phyloP scores from a whole-genome alignment of 2,113 vertebrate genomes.

The Lota lota region DNA sequence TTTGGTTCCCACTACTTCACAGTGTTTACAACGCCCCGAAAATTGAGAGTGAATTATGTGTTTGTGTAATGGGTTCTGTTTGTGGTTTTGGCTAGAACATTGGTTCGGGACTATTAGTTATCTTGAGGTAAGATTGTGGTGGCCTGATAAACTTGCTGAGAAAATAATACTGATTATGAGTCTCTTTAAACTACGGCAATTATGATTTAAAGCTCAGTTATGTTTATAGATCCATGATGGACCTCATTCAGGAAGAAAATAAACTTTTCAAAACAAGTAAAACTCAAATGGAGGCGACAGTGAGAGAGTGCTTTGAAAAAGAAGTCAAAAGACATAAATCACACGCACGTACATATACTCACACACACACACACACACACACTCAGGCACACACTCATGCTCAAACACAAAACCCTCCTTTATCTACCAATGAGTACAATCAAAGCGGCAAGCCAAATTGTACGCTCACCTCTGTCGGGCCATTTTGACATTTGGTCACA shows the following conservation, averaged over 20 bases:
- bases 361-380: neutral
- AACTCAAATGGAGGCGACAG: neutral
- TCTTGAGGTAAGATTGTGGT: slow-evolving; percentile 83
- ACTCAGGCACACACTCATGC: neutral
- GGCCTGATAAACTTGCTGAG: slow-evolving; percentile 71
- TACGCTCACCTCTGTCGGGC: neutral
- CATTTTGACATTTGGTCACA: neutral
- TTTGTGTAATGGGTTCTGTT: slow-evolving; percentile 90
- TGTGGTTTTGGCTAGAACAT: slow-evolving; percentile 82
- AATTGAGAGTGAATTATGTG: slow-evolving; percentile 93
- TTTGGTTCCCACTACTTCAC: slow-evolving; percentile 90
- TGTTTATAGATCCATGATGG: slow-evolving; percentile 14
- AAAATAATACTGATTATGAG: slow-evolving; percentile 69
- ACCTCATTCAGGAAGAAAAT: slow-evolving; percentile 15
- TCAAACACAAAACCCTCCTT: no score
- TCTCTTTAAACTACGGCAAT: slow-evolving; percentile 75
- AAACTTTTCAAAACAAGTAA: slow-evolving; percentile 3
- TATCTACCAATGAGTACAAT: neutral
- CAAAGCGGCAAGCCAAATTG: neutral
- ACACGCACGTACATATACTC: neutral
- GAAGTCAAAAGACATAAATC: neutral
- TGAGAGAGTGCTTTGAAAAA: neutral
- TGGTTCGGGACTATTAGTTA: slow-evolving; percentile 90
- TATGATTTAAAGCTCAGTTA: slow-evolving; percentile 26
- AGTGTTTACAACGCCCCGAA: slow-evolving; percentile 89